Conservation (phyloP, 2,113 vertebrate species). For the Dromiciops gliroides region DNA sequence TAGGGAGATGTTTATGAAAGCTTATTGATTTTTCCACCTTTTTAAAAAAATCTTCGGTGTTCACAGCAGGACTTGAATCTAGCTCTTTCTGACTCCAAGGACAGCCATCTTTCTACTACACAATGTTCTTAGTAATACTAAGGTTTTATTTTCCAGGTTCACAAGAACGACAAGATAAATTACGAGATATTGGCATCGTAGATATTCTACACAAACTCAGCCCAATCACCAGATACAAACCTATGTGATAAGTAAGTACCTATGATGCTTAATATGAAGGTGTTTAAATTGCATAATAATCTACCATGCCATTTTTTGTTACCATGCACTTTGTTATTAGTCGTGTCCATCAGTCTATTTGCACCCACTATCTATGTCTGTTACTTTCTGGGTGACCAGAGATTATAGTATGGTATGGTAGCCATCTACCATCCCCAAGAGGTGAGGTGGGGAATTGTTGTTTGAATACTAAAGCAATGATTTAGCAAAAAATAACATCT, state of each 20-base stretch:
- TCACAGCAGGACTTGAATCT: background rate
- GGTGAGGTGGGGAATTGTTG: background rate
- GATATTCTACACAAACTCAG: conserved; percentile 98
- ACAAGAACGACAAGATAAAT: conserved; percentile 97
- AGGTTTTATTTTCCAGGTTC: conserved; percentile 87
- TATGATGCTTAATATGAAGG: conserved; percentile 35
- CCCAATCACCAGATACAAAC: conserved; percentile 93
- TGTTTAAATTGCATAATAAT: conserved; percentile 25
- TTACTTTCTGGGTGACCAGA: background rate
- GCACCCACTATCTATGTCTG: background rate
- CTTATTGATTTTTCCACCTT: background rate
- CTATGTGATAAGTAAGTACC: conserved; percentile 95
- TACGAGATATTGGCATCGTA: conserved; percentile 97
- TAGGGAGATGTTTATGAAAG: background rate
- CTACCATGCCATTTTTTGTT: conserved; percentile 13
- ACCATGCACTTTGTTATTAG: background rate
- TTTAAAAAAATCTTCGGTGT: background rate
- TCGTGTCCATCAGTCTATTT: background rate
- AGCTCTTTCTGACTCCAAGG: background rate
- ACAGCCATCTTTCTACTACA: background rate
- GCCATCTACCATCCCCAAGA: background rate
- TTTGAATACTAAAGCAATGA: background rate
- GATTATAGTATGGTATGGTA: background rate
- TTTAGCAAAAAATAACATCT: background rate
- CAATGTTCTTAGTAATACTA: conserved; percentile 24